phyloP scores from a whole-genome alignment of 2,888 invertebrate genomes.

The Melitaea athalia region DNA sequence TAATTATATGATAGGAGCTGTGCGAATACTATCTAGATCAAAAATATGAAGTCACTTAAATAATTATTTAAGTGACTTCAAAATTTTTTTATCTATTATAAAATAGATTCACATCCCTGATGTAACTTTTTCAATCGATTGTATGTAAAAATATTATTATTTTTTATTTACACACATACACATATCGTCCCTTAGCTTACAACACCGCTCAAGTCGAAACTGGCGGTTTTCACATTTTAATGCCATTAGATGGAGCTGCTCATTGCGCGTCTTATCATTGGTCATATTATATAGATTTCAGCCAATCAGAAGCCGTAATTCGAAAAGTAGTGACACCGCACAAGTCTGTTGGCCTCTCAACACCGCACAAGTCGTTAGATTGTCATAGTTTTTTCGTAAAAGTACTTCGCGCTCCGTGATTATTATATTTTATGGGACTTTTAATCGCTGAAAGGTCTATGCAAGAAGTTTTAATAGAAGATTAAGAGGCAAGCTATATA shows the following conservation, averaged over 20 bases:
- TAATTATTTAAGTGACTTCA: too few species aligned
- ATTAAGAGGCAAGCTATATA: slow-evolving; percentile 40
- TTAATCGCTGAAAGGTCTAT: slow-evolving; percentile 38
- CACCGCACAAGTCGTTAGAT: slow-evolving; percentile 40
- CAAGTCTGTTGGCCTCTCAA: slow-evolving; percentile 36
- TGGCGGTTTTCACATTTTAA: slow-evolving; percentile 17
- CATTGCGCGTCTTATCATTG: slow-evolving; percentile 25
- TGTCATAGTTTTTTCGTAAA: slow-evolving; percentile 27
- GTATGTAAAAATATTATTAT: too few species aligned
- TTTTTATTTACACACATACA: too few species aligned
- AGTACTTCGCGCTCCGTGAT: slow-evolving; percentile 31
- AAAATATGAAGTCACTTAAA: too few species aligned
- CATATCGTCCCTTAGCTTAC: too few species aligned
- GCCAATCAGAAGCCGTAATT: slow-evolving; percentile 39
- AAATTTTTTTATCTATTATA: too few species aligned
- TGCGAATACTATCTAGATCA: too few species aligned
- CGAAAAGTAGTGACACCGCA: slow-evolving; percentile 36
- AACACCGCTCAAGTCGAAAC: background rate
- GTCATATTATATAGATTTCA: slow-evolving; percentile 14
- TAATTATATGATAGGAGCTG: too few species aligned
- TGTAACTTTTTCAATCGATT: too few species aligned
- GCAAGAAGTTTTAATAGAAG: slow-evolving; percentile 39
- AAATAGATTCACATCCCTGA: too few species aligned
- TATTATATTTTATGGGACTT: slow-evolving; percentile 37
- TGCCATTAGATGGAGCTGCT: slow-evolving; percentile 26